These are phyloP conservation scores for Aphelenchoides fujianensis DNA, from an alignment of 1,140 invertebrate species.

Conservation along the genomic window DNA sequence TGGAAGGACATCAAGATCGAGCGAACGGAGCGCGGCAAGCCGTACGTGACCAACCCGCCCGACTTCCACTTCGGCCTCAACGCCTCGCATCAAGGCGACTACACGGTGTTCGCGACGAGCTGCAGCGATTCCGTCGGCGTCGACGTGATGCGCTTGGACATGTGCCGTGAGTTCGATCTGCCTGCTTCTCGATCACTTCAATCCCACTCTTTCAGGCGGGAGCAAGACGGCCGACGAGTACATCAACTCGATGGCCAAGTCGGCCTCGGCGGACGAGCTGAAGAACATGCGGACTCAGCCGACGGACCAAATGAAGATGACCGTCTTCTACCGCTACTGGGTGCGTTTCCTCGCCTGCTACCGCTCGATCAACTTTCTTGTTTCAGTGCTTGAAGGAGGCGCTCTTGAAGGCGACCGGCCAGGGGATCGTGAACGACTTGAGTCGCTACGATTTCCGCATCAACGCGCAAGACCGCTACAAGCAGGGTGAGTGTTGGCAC, in stretches of 20 bases:
- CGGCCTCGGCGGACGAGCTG: conserved; percentile 54
- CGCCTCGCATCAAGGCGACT: conserved; percentile 61
- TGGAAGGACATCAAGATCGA: conserved; percentile 54
- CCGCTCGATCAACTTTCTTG: not conserved
- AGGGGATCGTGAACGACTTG: conserved; percentile 58
- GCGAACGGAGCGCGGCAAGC: conserved; percentile 58
- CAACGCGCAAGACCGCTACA: conserved; percentile 37
- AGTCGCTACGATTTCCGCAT: conserved; percentile 57
- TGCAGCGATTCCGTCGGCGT: conserved; percentile 56
- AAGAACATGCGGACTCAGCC: conserved; percentile 55
- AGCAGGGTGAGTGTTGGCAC: conserved; percentile 14
- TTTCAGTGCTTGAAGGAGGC: conserved; percentile 62
- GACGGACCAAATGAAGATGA: conserved; percentile 62
- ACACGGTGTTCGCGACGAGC: conserved; percentile 59
- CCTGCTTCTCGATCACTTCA: not conserved
- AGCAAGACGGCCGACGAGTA: conserved; percentile 62
- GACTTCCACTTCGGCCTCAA: conserved; percentile 52
- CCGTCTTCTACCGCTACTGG: conserved; percentile 61
- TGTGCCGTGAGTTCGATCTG: conserved; percentile 48
- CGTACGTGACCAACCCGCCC: conserved; percentile 47
- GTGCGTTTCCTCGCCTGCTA: conserved; percentile 25
- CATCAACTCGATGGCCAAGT: conserved; percentile 61
- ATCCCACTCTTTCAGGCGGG: conserved; percentile 48
- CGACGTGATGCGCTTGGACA: conserved; percentile 60
- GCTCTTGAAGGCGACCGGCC: conserved; percentile 59